Base-by-base conservation (phyloP, 2,113 vertebrate species). In the Pitta sordida region DNA sequence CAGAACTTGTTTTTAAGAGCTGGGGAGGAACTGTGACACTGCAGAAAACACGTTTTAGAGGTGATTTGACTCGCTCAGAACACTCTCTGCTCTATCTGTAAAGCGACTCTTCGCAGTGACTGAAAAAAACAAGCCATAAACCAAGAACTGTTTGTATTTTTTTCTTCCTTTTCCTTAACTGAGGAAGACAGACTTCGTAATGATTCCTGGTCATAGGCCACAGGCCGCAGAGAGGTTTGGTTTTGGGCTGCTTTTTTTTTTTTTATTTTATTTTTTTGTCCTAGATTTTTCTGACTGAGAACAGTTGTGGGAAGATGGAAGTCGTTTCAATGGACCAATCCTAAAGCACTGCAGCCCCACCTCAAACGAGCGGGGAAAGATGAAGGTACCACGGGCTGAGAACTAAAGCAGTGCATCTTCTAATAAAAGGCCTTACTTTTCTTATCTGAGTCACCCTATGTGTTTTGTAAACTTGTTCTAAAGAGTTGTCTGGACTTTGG, bases 351-450 rank as follows among this genome's bases (percentile, higher is more conserved):
- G 97, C 96, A 78, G 96, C 91, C 96, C 97, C 96, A 41, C 83
- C 88, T 96, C 56, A 80, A 75, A 48, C 9, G 95, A 87, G 48
- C 67, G 94, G 93, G 74, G 81, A 75, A 74, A 41, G 71, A 85
- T 83, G 91, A 95, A 90, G 93, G 96, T 77, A 83, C 67, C 77
- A 78, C 60, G 94, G 92, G 95, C 94, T 83, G 88, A 91, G 32
- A 91, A 77, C 80, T 68, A 44, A 82, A 96, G 91, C 97, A 93
- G 90, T 88, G 97, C 97, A 65, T 94, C 97, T 98, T 97, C 95
- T 98, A 97, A 97, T 97, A 95, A 97, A n/a, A 98, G 96, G 98
- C 99, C 99, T 99, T 99, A 99, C 96, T 96, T 95, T 98, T 97
- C 97, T 94, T 97, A 94, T 8, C 77, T 95, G 94, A 95, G 96